Conservation (phyloP, 2,888 invertebrate species). For the Dinocampus coccinellae region DNA sequence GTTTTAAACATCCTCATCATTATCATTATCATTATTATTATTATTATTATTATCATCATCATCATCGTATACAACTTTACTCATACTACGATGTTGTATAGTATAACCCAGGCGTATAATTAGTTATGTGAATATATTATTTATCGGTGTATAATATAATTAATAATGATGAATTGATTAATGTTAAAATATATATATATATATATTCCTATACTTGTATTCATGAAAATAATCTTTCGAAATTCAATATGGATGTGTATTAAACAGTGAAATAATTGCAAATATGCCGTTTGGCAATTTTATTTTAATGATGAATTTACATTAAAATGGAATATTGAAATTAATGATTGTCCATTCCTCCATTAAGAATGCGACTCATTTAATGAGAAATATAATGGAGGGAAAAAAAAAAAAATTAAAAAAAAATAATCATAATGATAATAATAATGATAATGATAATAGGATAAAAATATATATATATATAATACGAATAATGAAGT, state of each 20-base stretch:
- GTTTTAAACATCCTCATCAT: neutral
- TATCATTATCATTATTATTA: too few species aligned
- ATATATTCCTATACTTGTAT: neutral
- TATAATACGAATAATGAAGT: conserved; percentile 65
- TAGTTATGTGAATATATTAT: conserved; percentile 18
- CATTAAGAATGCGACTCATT: conserved; percentile 64
- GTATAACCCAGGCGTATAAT: conserved; percentile 14
- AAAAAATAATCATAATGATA: too few species aligned
- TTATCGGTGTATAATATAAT: neutral
- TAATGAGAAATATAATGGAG: neutral
- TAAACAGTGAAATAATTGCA: neutral
- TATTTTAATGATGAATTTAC: conserved; percentile 57
- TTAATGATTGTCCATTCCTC: conserved; percentile 65
- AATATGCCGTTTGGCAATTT: neutral
- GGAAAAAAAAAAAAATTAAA: too few species aligned
- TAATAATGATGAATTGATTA: neutral
- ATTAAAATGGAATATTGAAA: conserved; percentile 68
- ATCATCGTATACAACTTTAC: neutral
- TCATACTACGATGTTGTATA: neutral
- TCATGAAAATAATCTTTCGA: conserved; percentile 44
- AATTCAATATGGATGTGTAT: neutral
- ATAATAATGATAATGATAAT: conserved; percentile 2
- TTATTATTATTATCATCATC: too few species aligned
- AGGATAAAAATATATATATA: conserved; percentile 49
- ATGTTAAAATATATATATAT: neutral